phyloP scores from a whole-genome alignment of 2,797 vertebrate species.

The Coilia nasus region DNA sequence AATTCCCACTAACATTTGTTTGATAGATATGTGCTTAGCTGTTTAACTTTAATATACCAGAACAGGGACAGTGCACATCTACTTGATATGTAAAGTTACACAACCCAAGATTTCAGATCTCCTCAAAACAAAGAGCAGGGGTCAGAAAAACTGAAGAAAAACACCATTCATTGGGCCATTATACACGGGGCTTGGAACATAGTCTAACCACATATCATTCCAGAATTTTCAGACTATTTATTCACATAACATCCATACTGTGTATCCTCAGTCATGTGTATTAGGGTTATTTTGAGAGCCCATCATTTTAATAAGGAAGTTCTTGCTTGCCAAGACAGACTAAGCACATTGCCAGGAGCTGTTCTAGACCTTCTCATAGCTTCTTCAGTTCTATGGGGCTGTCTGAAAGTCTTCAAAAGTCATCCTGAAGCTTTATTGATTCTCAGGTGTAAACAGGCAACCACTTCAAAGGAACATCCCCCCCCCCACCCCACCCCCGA shows the following conservation, averaged over 20 bases:
- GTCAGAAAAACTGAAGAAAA: conserved; percentile 17
- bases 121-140: conserved; percentile 13
- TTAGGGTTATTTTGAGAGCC: neutral
- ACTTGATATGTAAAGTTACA: conserved; percentile 1
- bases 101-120: neutral
- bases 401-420: neutral
- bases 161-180: neutral
- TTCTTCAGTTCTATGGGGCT: neutral
- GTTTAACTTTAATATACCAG: neutral
- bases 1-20: neutral
- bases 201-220: neutral
- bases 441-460: neutral
- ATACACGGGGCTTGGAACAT: neutral
- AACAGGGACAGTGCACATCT: neutral
- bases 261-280: neutral
- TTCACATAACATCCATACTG: conserved; percentile 1
- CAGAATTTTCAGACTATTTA: neutral
- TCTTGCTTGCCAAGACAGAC: neutral
- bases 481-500: too few species aligned
- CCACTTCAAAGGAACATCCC: neutral
- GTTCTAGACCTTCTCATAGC: neutral
- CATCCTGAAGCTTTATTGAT: neutral
- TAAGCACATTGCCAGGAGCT: conserved; percentile 6
- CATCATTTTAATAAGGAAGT: conserved; percentile 17
- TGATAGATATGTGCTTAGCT: neutral